Conservation (phyloP, 2,888 invertebrate genomes). For the Eustalomyia histrio region DNA sequence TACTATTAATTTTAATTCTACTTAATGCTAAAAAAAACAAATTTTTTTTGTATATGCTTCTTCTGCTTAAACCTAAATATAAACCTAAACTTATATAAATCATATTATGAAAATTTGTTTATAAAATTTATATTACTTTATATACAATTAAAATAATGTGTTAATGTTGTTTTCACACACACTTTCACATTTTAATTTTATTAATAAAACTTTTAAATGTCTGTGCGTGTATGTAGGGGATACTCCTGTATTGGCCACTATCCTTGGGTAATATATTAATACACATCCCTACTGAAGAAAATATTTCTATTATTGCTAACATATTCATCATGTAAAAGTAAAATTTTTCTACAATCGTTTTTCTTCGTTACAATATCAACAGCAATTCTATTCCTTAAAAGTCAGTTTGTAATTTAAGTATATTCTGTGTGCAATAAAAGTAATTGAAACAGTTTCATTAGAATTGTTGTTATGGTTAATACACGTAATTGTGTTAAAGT, state of each 20-base stretch:
- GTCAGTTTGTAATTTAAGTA: constrained; percentile 70
- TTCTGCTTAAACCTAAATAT: not conserved
- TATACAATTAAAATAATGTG: not conserved
- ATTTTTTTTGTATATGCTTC: not conserved
- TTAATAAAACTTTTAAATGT: not conserved
- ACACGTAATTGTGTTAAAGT: constrained; percentile 65
- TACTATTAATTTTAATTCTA: not conserved
- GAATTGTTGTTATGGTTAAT: constrained; percentile 71
- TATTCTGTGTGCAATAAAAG: constrained; percentile 69
- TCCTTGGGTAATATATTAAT: not conserved
- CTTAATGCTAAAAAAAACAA: not conserved
- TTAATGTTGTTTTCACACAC: no score
- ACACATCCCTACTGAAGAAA: constrained; percentile 2
- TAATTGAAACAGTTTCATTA: constrained; percentile 73
- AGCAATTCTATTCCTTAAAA: not conserved
- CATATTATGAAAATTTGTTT: not conserved
- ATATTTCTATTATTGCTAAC: not conserved
- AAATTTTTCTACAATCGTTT: not conserved
- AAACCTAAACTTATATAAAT: not conserved
- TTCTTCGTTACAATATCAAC: no score
- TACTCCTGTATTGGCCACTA: not conserved
- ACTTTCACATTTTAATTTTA: no score
- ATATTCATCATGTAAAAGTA: not conserved
- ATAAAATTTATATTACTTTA: not conserved
- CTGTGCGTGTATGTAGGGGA: not conserved